Base-by-base conservation (phyloP, 1,140 invertebrate genomes). In the Zophobas atratus region DNA sequence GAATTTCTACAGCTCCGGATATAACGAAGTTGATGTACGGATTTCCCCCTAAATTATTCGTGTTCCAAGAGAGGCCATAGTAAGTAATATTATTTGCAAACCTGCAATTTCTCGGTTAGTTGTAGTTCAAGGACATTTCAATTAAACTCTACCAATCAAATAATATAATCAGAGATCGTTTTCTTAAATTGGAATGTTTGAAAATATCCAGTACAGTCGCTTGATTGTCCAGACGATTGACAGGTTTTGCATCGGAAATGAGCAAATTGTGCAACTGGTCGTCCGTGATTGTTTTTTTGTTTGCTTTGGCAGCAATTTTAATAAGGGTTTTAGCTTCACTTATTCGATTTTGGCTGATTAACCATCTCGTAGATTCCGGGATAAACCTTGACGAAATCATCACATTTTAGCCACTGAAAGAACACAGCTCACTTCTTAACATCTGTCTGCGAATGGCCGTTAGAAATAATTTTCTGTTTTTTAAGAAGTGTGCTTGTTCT, bases 351-450 rank as follows among this genome's bases (percentile, higher is more conserved):
- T 95, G 94, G 1, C 92, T 92, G 34, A 96, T 84, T 8, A 96
- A 85, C 95, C 95, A 96, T 77, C 95, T 89, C 0, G 92, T 92
- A 1, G 94, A 96, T 86, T 96, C 95, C 1, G 95, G 95, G 84
- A 95, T 92, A 79, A 95, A 92, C 90, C 91, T 92, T 73, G 78
- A 57, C 55, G 46, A 4, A 49, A 51, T 72, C 20, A 60, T 57
- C 34, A 39, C n/a, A 20, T 72, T 43, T 5, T 41, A 41, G 41
- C 49, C 49, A 51, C 20, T 20, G 20, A 20, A 20, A 20, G 20
- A 20, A 20, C 20, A 20, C 20, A 20, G 20, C 20, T 20, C 20
- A 20, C 20, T 20, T 20, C 20, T 20, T 20, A 20, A 20, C 20
- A 20, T 20, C 20, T 20, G 20, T 20, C 20, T 20, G 20, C 20